phyloP scores from a whole-genome alignment of 2,888 invertebrate genomes.

The Anthoptus insignis region DNA sequence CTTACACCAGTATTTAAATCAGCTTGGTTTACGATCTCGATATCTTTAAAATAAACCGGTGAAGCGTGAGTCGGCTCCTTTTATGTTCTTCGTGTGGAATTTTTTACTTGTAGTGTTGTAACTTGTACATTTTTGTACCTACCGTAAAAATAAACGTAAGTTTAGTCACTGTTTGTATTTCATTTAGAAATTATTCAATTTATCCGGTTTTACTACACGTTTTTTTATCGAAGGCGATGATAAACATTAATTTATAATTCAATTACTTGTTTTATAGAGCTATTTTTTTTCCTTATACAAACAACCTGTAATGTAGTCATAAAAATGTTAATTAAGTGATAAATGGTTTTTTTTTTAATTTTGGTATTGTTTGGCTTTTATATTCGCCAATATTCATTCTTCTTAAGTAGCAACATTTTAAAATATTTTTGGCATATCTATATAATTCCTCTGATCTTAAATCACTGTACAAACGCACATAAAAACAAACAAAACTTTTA shows the following conservation, averaged over 20 bases:
- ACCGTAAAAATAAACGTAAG: background rate
- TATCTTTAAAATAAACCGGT: constrained; percentile 58
- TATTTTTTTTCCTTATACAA: too few species aligned
- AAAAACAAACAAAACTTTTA: too few species aligned
- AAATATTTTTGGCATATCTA: too few species aligned
- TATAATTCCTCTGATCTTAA: too few species aligned
- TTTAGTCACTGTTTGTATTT: constrained; percentile 3
- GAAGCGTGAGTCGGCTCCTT: constrained; percentile 38
- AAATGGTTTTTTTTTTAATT: too few species aligned
- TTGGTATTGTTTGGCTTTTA: too few species aligned
- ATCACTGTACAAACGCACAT: too few species aligned
- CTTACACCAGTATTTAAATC: constrained; percentile 54
- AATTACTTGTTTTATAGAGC: too few species aligned
- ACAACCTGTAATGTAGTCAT: too few species aligned
- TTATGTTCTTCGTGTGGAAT: background rate
- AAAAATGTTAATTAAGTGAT: too few species aligned
- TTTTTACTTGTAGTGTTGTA: constrained; percentile 3
- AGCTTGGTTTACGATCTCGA: constrained; percentile 56
- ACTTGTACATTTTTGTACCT: background rate
- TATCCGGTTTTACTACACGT: constrained; percentile 4
- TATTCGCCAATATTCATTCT: too few species aligned
- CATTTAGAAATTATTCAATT: background rate
- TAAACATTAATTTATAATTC: constrained; percentile 22
- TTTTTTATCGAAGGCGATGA: constrained; percentile 12
- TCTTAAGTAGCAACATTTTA: too few species aligned